Evolutionary conservation across 2,888 invertebrate species (phyloP).

Genomic region (Terebella lapidaria): DNA sequence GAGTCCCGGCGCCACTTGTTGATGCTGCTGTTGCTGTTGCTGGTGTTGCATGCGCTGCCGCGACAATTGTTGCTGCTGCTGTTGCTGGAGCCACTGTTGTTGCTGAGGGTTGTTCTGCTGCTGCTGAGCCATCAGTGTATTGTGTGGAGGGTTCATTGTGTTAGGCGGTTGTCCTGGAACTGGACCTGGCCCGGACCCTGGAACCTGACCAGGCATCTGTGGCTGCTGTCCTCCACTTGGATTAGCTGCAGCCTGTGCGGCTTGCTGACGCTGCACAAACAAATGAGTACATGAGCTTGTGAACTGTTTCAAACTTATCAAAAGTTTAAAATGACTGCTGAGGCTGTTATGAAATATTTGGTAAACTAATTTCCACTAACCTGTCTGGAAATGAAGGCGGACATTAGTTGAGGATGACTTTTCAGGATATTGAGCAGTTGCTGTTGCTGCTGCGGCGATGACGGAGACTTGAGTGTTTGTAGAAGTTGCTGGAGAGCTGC

Average conservation of each 20-base stretch:
- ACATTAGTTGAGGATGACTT: constrained; percentile 91
- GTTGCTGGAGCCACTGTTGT: constrained; percentile 25
- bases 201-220: constrained; percentile 2
- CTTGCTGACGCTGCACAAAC: not conserved
- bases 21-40: constrained; percentile 4
- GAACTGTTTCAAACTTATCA: too few species aligned
- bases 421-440: constrained; percentile 82
- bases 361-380: constrained; percentile 60
- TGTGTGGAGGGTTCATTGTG: constrained; percentile 3
- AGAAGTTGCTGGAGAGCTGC: constrained; percentile 63
- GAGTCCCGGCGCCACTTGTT: not conserved
- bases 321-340: too few species aligned
- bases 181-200: constrained; percentile 14
- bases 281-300: not conserved
- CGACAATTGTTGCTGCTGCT: constrained; percentile 56
- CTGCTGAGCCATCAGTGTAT: constrained; percentile 3
- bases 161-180: constrained; percentile 8
- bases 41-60: constrained; percentile 9
- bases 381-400: constrained; percentile 81
- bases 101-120: constrained; percentile 35
- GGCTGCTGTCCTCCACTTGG: not conserved
- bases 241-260: not conserved
- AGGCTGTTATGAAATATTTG: too few species aligned
- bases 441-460: constrained; percentile 85
- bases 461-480: constrained; percentile 83